Evolutionary conservation across 2,113 vertebrate species (phyloP), one percentile per base, ranked within the genome.

Genomic region (Python bivittatus): DNA sequence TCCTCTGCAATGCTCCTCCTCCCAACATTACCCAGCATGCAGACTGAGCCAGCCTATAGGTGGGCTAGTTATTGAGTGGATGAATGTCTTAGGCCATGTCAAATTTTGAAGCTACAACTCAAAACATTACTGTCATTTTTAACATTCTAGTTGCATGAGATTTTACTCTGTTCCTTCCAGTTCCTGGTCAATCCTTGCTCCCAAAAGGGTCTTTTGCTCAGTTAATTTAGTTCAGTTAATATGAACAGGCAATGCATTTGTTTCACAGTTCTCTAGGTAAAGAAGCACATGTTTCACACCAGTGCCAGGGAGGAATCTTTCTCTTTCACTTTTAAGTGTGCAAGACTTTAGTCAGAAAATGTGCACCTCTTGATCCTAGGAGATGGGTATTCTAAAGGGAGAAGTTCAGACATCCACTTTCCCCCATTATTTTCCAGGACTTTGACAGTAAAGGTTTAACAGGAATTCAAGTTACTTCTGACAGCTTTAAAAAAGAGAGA

Each of bases 391-490:
- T 38, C 33, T 79, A 79, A 6, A 88, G 84, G 1, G 38, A 91
- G 87, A 12, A 64, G 91, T 33, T 91, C 60, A 6, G n/a, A 27
- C 42, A 17, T 91, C 91, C 92, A 33, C 5, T 61, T 87, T 88
- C 92, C 72, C 56, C 85, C 53, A 56, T 91, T 79, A 92, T 84
- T 56, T 52, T 79, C 92, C 88, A 90, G 64, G 84, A 53, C 33
- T n/a, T 95, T 48, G 85, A 23, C 83, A 64, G 52, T 48, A 48
- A 93, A 92, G 79, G 90, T 88, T 86, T 38, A 29, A 90, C 58
- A 20, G 96, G 89, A 93, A 93, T 13, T 92, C 92, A 92, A 42
- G 44, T 96, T 92, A 91, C 86, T 92, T 72, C 25, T 52, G 68
- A 91, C 58, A 53, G 85, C 60, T 90, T 85, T 93, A 52, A 95